phyloP scores from a whole-genome alignment of 2,888 invertebrate genomes.

The Terebella lapidaria region DNA sequence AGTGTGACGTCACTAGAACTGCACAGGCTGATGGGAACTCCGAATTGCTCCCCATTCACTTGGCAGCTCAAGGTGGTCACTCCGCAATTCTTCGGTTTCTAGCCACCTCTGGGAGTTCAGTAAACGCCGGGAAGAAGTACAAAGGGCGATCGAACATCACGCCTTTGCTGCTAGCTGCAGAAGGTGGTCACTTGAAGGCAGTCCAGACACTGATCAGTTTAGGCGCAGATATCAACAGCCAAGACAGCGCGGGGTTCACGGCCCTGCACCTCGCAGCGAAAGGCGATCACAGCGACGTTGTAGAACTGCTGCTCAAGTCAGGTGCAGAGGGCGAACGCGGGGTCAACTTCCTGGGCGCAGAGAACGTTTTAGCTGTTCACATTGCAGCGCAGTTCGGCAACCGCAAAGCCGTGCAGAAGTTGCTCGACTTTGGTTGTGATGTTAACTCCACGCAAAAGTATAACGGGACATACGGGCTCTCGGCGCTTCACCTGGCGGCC shows the following conservation, averaged over 20 bases:
- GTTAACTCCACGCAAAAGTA: conserved; percentile 20
- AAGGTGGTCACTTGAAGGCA: conserved; percentile 25
- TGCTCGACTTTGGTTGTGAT: conserved; percentile 17
- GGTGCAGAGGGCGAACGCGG: conserved; percentile 28
- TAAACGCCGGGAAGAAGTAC: conserved; percentile 18
- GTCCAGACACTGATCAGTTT: conserved; percentile 27
- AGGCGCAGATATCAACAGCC: conserved; percentile 31
- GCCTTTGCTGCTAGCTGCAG: conserved; percentile 26
- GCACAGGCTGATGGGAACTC: conserved; percentile 18
- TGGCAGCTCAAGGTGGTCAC: conserved; percentile 24
- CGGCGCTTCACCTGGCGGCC: conserved; percentile 23
- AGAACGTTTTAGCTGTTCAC: conserved; percentile 21
- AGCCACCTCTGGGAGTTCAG: conserved; percentile 18
- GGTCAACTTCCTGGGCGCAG: conserved; percentile 20
- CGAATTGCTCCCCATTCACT: conserved; percentile 21
- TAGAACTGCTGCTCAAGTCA: conserved; percentile 27
- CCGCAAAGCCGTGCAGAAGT: conserved; percentile 10
- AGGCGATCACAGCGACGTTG: conserved; percentile 20
- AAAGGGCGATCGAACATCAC: conserved; percentile 19
- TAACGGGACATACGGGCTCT: conserved; percentile 19
- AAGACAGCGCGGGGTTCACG: conserved; percentile 28
- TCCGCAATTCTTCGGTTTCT: conserved; percentile 21
- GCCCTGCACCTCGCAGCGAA: conserved; percentile 29
- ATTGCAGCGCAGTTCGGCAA: conserved; percentile 23
- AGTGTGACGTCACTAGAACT: conserved; percentile 9